These are phyloP conservation scores for Ephestia elutella DNA, from an alignment of 1,140 invertebrate genomes.

Conservation along the genomic window DNA sequence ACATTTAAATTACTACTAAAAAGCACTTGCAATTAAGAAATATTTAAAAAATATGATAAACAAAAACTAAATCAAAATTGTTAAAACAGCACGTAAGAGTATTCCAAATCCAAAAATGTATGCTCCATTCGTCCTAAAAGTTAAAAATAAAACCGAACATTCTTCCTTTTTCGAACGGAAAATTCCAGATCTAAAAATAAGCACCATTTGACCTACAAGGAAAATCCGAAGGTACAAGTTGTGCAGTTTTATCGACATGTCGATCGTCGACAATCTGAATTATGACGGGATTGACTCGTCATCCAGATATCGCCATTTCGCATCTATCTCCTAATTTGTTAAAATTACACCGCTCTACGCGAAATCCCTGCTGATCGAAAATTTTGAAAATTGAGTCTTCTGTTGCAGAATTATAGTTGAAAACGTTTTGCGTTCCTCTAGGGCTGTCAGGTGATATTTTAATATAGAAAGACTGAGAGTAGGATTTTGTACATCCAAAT, in stretches of 20 bases:
- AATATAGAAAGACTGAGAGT: too few relatives aligned
- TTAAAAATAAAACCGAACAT: too few relatives aligned
- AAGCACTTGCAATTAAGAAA: too few relatives aligned
- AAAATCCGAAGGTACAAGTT: background rate
- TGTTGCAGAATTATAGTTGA: background rate
- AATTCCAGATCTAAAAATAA: background rate
- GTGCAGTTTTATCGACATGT: constrained; percentile 13
- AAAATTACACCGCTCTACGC: constrained; percentile 25
- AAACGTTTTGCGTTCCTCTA: constrained; percentile 5
- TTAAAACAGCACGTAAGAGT: too few relatives aligned
- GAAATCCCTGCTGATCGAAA: background rate
- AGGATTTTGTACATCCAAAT: too few relatives aligned
- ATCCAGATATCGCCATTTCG: constrained; percentile 19
- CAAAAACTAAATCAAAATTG: too few relatives aligned
- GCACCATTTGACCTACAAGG: background rate
- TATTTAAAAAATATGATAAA: too few relatives aligned
- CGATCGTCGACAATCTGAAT: constrained; percentile 21
- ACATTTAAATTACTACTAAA: too few relatives aligned
- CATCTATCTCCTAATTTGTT: constrained; percentile 29
- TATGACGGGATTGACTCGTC: constrained; percentile 37
- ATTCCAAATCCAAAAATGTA: background rate
- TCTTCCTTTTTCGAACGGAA: too few relatives aligned
- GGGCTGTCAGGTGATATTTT: background rate
- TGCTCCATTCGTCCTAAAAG: too few relatives aligned
- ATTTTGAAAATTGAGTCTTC: background rate